phyloP scores from a whole-genome alignment of 1,140 invertebrate genomes.

The Meloidogyne floridensis region DNA sequence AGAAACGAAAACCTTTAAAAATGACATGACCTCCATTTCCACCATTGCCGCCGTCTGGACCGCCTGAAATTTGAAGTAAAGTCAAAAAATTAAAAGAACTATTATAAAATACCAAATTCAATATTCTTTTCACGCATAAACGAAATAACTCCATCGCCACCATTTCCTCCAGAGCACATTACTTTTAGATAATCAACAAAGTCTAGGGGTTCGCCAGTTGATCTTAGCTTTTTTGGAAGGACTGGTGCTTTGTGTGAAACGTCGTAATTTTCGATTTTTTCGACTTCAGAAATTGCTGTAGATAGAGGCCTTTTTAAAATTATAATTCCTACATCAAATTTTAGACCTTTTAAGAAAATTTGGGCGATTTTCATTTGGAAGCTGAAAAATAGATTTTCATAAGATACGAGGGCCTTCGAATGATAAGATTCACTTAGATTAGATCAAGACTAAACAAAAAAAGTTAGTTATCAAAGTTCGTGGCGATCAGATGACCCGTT shows the following conservation, averaged over 20 bases:
- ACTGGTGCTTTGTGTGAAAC: slow-evolving; percentile 26
- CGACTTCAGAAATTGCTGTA: background rate
- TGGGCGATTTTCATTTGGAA: background rate
- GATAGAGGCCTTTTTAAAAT: background rate
- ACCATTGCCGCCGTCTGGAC: slow-evolving; percentile 93
- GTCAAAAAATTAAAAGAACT: background rate
- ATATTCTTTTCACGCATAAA: slow-evolving; percentile 80
- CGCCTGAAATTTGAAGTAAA: slow-evolving; percentile 67
- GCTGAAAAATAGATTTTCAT: background rate
- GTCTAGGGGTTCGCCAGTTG: slow-evolving; percentile 31
- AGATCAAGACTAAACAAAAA: too few relatives aligned
- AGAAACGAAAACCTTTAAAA: slow-evolving; percentile 60
- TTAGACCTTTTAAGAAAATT: background rate
- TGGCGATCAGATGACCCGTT: too few relatives aligned
- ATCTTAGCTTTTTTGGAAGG: slow-evolving; percentile 40
- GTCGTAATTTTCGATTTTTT: background rate
- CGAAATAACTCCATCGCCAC: slow-evolving; percentile 86
- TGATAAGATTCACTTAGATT: too few relatives aligned
- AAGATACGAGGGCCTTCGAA: too few relatives aligned
- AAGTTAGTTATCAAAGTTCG: too few relatives aligned
- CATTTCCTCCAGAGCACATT: slow-evolving; percentile 77
- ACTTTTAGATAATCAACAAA: slow-evolving; percentile 70
- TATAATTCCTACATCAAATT: background rate
- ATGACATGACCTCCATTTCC: slow-evolving; percentile 91
- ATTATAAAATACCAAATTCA: slow-evolving; percentile 71